These are phyloP conservation scores for Nestor notabilis DNA, from an alignment of 2,113 vertebrate species.

Conservation along the genomic window DNA sequence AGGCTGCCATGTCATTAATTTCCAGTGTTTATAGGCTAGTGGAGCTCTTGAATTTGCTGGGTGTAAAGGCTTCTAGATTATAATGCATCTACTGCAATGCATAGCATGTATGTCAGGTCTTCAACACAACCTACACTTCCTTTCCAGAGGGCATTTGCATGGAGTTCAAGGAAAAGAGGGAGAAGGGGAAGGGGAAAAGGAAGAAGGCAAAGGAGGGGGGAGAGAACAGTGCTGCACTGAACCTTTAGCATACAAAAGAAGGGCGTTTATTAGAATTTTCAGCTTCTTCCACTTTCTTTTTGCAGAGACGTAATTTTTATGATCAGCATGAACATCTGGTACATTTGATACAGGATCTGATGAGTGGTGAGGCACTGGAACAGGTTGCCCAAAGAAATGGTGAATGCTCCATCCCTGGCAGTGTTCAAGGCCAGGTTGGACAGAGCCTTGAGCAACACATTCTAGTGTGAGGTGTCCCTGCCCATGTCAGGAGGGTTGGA, in stretches of 20 bases:
- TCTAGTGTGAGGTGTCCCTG: background rate
- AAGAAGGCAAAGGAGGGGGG: background rate
- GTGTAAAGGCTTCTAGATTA: background rate
- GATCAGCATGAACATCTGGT: background rate
- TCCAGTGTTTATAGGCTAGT: constrained; percentile 11
- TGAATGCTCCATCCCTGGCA: background rate
- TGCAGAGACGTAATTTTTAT: background rate
- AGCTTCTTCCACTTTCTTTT: background rate
- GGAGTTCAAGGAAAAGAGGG: background rate
- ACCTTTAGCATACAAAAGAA: background rate
- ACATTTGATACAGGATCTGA: background rate
- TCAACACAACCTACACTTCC: background rate
- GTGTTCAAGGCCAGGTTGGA: background rate
- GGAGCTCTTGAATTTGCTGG: background rate
- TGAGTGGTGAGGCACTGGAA: background rate
- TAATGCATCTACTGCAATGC: background rate
- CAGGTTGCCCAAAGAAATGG: background rate
- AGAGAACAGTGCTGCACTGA: background rate
- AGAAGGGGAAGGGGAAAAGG: background rate
- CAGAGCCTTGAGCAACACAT: background rate
- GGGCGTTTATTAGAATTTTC: background rate
- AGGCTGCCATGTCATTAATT: constrained; percentile 36
- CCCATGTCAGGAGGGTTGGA: background rate
- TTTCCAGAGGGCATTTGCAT: background rate
- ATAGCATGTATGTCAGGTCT: background rate